Base-by-base conservation (phyloP, 2,888 invertebrate species). In the Mesopsocus fuscifrons region DNA sequence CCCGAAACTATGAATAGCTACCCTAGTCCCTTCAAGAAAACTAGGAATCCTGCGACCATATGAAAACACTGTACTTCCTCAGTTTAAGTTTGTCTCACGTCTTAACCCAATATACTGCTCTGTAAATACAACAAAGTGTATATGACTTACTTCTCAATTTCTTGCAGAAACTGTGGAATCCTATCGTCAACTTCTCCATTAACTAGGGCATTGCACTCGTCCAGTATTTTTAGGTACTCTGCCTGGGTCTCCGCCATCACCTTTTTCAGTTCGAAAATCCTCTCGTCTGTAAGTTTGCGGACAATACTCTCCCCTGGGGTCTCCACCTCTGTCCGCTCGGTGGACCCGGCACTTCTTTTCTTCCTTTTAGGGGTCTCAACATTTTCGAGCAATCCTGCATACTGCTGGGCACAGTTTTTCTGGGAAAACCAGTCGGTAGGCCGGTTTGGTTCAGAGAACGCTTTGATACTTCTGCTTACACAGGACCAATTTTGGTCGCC, bases 341-440 rank as follows among this genome's bases (percentile, higher is more conserved):
- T 50, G 47, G 32, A 52, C 26, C 62, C 70, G 43, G 71, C 72
- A 52, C 68, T 73, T 16, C 77, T 68, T 57, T 83, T 91, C 54
- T 85, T 88, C 1, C 85, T 68, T 63, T 82, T 89, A 0, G 87
- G 85, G 5, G 76, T 80, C 57, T 83, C 88, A 9, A 80, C 77
- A 59, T 79, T 77, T 54, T 84, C 85, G 15, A 89, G 59, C 5
- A 89, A 59, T 16, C 74, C 73, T 11, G 80, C 78, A 60, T 91
- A 94, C 55, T 92, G 92, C 0, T 83, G 74, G 0, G 89, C 89
- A 63, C 92, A 92, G 50, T 78, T 78, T 60, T 81, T 83, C 56
- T 85, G 87, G 0, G 87, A 87, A 57, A 88, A 91, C 88, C 84
- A 91, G 55, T 83, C 91, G 0, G 68, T 62, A 0, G 79, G 83